Conservation (phyloP, 1,140 invertebrate species). For the Heliconius melpomene region DNA sequence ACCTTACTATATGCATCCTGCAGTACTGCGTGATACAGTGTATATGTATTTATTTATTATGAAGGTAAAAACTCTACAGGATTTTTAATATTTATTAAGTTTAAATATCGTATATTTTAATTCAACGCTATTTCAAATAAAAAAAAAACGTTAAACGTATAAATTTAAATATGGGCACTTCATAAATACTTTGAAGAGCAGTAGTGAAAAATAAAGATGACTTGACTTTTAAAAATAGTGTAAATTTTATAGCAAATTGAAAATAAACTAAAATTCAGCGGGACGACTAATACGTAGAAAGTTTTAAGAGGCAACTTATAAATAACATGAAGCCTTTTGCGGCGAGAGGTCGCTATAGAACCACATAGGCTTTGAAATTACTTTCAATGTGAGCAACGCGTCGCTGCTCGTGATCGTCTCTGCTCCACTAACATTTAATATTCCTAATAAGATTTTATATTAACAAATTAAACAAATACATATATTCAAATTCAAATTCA, state of each 20-base stretch:
- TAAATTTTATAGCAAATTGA: constrained; percentile 19
- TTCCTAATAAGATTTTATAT: not conserved
- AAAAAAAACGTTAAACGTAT: not conserved
- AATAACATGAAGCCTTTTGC: constrained; percentile 32
- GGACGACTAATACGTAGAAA: constrained; percentile 32
- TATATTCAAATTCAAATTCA: no score
- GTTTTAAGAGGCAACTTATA: constrained; percentile 31
- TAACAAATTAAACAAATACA: not conserved
- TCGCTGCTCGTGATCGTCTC: constrained; percentile 10
- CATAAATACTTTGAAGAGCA: constrained; percentile 12
- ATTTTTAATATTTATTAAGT: no score
- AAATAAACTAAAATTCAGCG: constrained; percentile 29
- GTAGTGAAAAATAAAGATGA: constrained; percentile 6
- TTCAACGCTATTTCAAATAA: not conserved
- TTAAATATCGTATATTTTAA: not conserved
- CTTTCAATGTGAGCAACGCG: constrained; percentile 16
- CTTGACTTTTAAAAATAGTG: constrained; percentile 13
- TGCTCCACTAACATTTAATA: constrained; percentile 14
- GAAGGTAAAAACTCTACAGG: no score
- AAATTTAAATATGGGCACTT: not conserved
- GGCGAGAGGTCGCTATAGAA: constrained; percentile 28
- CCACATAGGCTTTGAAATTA: constrained; percentile 12
- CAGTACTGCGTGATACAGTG: not conserved
- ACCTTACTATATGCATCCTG: not conserved
- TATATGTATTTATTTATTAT: no score